phyloP scores from a whole-genome alignment of 1,140 invertebrate species.

The Drosophila nannoptera region DNA sequence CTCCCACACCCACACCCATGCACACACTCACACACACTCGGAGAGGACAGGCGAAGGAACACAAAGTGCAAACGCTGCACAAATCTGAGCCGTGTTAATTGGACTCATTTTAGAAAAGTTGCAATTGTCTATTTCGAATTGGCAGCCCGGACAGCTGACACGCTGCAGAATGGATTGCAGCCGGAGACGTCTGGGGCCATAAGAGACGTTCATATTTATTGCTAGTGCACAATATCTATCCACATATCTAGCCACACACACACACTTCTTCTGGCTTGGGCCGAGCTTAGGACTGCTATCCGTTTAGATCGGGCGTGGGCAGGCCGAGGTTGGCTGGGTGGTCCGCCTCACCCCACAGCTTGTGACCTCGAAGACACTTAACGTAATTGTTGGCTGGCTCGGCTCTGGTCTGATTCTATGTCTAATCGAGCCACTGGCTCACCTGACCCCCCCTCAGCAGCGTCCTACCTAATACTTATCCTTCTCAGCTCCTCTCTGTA shows the following conservation, averaged over 20 bases:
- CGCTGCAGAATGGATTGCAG: constrained; percentile 30
- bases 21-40: background rate
- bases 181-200: background rate
- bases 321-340: no score
- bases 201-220: constrained; percentile 1
- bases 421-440: no score
- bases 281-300: no score
- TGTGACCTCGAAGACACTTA: no score
- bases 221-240: no score
- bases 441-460: no score
- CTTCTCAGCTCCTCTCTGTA: no score
- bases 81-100: constrained; percentile 73
- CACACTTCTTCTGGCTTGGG: background rate
- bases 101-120: constrained; percentile 72
- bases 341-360: no score
- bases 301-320: no score
- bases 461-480: no score
- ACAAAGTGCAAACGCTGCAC: constrained; percentile 65
- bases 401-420: no score
- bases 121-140: constrained; percentile 70
- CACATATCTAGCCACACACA: background rate
- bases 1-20: constrained; percentile 10
- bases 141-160: constrained; percentile 57
- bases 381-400: no score
- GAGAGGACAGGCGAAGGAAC: background rate